Evolutionary conservation across 1,140 invertebrate genomes (phyloP).

Genomic region (Drosophila asahinai): DNA sequence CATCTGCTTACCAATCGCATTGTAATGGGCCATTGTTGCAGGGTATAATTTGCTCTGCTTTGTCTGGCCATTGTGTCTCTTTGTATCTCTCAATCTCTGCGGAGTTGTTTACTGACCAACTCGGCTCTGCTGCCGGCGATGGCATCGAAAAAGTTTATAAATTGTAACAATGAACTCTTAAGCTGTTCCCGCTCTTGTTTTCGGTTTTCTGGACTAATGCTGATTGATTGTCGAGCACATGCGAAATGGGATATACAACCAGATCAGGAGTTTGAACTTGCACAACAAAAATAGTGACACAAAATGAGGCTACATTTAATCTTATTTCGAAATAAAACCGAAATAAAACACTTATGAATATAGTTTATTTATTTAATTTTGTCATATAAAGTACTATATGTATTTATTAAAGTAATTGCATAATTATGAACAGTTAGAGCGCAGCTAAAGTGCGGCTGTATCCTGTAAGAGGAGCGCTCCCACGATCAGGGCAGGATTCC

Average conservation of each 20-base stretch:
- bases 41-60: constrained; percentile 51
- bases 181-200: constrained; percentile 82
- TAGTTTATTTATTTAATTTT: background rate
- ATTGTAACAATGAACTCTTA: constrained; percentile 84
- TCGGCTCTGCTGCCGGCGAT: constrained; percentile 32
- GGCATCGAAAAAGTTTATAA: constrained; percentile 54
- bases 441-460: constrained; percentile 32
- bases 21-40: constrained; percentile 35
- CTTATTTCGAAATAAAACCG: background rate
- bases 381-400: too few relatives aligned
- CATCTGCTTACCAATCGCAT: constrained; percentile 40
- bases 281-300: background rate
- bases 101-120: constrained; percentile 45
- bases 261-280: background rate
- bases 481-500: constrained; percentile 47
- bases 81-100: constrained; percentile 31
- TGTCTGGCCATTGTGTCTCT: constrained; percentile 34
- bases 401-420: constrained; percentile 46
- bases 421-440: constrained; percentile 75
- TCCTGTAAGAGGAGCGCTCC: constrained; percentile 71
- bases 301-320: background rate
- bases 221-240: constrained; percentile 70
- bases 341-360: background rate
- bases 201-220: constrained; percentile 71
- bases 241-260: constrained; percentile 62